phyloP scores from a whole-genome alignment of 2,888 invertebrate genomes.

The Aradus depressus region DNA sequence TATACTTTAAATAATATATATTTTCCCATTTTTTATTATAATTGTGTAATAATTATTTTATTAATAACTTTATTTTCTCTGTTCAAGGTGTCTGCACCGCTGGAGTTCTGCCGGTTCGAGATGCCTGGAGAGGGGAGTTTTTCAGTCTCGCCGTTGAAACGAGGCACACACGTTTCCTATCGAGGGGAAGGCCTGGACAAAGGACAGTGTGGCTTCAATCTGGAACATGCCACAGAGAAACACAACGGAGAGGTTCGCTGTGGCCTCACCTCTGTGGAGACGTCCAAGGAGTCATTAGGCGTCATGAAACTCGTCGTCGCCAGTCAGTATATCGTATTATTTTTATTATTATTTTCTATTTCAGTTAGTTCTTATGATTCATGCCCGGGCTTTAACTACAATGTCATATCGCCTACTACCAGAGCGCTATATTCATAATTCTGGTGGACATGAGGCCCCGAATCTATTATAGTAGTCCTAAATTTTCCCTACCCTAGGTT shows the following conservation, averaged over 20 bases:
- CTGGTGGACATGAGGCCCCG: too few relatives aligned
- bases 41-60: too few relatives aligned
- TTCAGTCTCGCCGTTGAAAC: conserved; percentile 30
- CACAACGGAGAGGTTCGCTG: conserved; percentile 63
- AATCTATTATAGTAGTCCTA: too few relatives aligned
- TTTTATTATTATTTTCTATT: neutral
- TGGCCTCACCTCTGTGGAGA: conserved; percentile 47
- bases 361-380: neutral
- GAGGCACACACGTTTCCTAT: conserved; percentile 35
- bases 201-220: conserved; percentile 62
- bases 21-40: too few relatives aligned
- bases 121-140: conserved; percentile 39
- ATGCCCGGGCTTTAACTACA: too few relatives aligned
- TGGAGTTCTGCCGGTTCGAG: conserved; percentile 49
- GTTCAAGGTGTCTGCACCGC: conserved; percentile 31
- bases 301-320: conserved; percentile 56
- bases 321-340: conserved; percentile 44
- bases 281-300: conserved; percentile 47
- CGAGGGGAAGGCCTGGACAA: conserved; percentile 42
- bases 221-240: conserved; percentile 49
- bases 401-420: too few relatives aligned
- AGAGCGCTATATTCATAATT: too few relatives aligned
- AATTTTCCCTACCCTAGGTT: too few relatives aligned
- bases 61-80: neutral
- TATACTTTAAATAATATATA: too few relatives aligned